Base-by-base conservation (phyloP, 2,113 vertebrate species). In the Passer domesticus region DNA sequence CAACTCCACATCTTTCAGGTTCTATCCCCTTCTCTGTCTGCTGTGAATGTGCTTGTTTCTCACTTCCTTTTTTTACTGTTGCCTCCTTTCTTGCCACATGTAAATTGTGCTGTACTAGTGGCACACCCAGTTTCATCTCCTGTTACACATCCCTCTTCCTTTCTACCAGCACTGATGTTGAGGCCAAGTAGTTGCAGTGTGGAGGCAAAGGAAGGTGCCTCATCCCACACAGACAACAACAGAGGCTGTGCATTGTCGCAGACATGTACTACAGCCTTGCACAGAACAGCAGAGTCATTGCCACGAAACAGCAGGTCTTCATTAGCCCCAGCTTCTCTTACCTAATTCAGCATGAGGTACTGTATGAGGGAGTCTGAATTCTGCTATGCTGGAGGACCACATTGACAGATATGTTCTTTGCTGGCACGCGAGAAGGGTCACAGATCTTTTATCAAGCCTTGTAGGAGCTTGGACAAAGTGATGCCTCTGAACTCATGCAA, bases 201-300 rank as follows among this genome's bases (percentile, higher is more conserved):
- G n/a, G 41, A 66, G 19, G 17, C 11, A 41, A 78, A 81, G 24
- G 44, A 47, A 15, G 19, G 22, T 66, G 77, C 70, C 19, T n/a
- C 17, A 22, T 49, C 9, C 22, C 9, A 17, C 11, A 7, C 13
- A 11, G 28, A 24, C 43, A 25, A 25, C 24, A 30, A 0, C 1
- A 2, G 87, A 13, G 9, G 24, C 16, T 60, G 33, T 70, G 13
- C 11, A 5, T 67, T 55, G 39, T 62, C 47, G 55, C 15, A 62
- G 44, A 24, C 21, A 50, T 22, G 64, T 62, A 53, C 10, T 60
- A 11, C 43, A 74, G n/a, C 27, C n/a, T 67, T 50, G 63, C 60
- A 69, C n/a, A n/a, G 17, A 66, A 5, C 22, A 66, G 37, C n/a
- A 69, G 43, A 39, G 25, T 37, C 66, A 52, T 28, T 59, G 28